phyloP scores from a whole-genome alignment of 2,113 vertebrate species.

The Thymallus thymallus region DNA sequence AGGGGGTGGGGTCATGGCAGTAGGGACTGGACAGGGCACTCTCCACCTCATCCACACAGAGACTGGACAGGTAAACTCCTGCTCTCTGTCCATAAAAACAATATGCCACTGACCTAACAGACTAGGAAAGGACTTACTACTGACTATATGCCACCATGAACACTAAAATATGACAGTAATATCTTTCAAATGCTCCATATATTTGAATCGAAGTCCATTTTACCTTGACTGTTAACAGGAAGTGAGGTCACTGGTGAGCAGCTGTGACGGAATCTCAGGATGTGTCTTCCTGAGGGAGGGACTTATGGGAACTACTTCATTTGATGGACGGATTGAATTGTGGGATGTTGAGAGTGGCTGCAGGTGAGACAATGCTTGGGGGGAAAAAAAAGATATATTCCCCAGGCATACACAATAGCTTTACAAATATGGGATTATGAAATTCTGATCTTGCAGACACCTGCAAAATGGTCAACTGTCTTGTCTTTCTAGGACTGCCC shows the following conservation, averaged over 20 bases:
- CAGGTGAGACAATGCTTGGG: slow-evolving; percentile 64
- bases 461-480: background rate
- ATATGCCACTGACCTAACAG: background rate
- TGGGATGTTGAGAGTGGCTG: slow-evolving; percentile 78
- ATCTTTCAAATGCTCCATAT: no score
- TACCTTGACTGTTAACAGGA: slow-evolving; percentile 64
- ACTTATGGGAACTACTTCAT: slow-evolving; percentile 76
- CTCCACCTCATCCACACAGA: slow-evolving; percentile 75
- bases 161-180: no score
- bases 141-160: background rate
- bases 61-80: slow-evolving; percentile 76
- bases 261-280: slow-evolving; percentile 80
- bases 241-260: slow-evolving; percentile 77
- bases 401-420: no score
- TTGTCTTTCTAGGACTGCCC: slow-evolving; percentile 65
- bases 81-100: background rate
- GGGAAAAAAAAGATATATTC: background rate
- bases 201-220: no score
- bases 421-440: no score
- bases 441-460: background rate
- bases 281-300: slow-evolving; percentile 74
- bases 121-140: background rate
- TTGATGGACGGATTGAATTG: slow-evolving; percentile 78
- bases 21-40: slow-evolving; percentile 76
- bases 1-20: slow-evolving; percentile 65